Percentiles rank a stretch among this genome's conserved stretches.
These are phyloP conservation scores for Acleris holmiana DNA, from an alignment of 2,888 invertebrate genomes.

Conservation along the genomic window DNA sequence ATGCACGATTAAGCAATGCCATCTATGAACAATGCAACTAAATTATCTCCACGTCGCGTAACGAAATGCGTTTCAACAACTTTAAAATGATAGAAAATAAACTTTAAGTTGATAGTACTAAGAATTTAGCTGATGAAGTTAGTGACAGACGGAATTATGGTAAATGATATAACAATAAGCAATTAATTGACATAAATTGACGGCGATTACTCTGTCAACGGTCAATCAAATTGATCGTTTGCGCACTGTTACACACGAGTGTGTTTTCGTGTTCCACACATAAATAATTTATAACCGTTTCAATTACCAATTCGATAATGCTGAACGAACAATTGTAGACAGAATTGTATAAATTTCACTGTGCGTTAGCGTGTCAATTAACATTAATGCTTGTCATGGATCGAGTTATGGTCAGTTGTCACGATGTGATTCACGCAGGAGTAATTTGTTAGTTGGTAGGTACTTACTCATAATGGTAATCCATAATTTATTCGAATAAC, in stretches of 20 bases:
- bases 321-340: background rate
- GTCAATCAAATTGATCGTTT: constrained; percentile 55
- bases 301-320: constrained; percentile 24
- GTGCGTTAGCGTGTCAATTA: constrained; percentile 8
- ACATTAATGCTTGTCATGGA: too few relatives aligned
- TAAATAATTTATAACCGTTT: constrained; percentile 18
- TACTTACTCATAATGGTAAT: too few relatives aligned
- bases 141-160: constrained; percentile 9
- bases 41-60: constrained; percentile 32
- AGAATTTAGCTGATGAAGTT: background rate
- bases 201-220: constrained; percentile 57
- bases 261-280: constrained; percentile 17
- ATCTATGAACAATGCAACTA: constrained; percentile 40
- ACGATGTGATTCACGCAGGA: too few relatives aligned
- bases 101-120: background rate
- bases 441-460: too few relatives aligned
- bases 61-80: background rate
- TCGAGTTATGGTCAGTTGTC: too few relatives aligned
- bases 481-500: too few relatives aligned
- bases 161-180: constrained; percentile 49
- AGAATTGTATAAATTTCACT: constrained; percentile 6
- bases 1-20: constrained; percentile 41
- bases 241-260: constrained; percentile 14
- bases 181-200: constrained; percentile 70
- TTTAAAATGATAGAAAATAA: background rate